Conservation (phyloP, 2,113 vertebrate species). For the Corythaeola cristata region DNA sequence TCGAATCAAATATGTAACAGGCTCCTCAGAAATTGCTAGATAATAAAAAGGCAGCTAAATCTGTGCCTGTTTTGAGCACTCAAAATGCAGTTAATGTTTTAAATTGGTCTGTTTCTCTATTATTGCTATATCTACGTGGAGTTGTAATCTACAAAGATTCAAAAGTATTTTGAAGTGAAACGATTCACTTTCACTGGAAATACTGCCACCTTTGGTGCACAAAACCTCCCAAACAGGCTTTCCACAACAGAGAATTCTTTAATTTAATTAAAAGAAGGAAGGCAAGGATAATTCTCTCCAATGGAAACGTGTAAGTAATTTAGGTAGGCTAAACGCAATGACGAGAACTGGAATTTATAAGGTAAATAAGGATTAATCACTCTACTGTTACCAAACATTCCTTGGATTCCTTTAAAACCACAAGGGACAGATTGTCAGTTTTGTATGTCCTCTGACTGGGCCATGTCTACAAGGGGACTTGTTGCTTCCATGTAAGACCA, state of each 20-base stretch:
- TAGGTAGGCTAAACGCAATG: slow-evolving; percentile 1
- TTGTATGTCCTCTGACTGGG: not conserved
- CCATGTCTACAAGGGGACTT: not conserved
- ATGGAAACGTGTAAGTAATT: not conserved
- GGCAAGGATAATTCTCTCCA: not conserved
- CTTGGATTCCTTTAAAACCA: slow-evolving; percentile 8
- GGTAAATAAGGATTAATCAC: slow-evolving; percentile 26
- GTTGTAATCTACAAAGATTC: not conserved
- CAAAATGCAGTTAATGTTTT: not conserved
- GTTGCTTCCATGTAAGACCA: not conserved
- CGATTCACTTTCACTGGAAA: not conserved
- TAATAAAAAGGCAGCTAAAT: not conserved
- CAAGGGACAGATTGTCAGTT: not conserved
- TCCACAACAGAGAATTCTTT: not conserved
- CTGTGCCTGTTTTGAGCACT: not conserved
- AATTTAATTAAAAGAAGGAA: slow-evolving; percentile 11
- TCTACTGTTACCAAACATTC: slow-evolving; percentile 14
- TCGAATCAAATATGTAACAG: not conserved
- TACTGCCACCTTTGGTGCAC: not conserved
- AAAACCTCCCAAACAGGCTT: not conserved
- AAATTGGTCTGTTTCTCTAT: not conserved
- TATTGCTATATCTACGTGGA: not conserved
- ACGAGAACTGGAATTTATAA: slow-evolving; percentile 36
- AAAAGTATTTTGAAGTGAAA: slow-evolving; percentile 7
- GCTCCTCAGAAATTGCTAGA: not conserved